Evolutionary conservation across 1,140 invertebrate species (phyloP).

Genomic region (Brachionus manjavacas): DNA sequence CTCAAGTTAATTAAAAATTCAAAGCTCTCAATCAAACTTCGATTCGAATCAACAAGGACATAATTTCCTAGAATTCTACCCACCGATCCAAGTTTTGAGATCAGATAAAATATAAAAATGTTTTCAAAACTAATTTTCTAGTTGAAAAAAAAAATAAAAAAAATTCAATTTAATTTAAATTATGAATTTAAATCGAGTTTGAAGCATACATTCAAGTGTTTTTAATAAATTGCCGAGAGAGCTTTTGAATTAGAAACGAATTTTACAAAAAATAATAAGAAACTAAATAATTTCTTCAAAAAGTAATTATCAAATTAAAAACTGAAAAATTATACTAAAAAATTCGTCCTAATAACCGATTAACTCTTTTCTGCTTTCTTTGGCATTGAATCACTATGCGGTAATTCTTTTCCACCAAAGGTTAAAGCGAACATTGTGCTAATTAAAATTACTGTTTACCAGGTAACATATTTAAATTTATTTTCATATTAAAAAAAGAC

Average conservation of each 20-base stretch:
- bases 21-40: neutral
- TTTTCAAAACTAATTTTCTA: neutral
- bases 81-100: neutral
- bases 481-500: neutral
- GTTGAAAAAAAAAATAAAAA: neutral
- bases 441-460: neutral
- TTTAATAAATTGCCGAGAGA: neutral
- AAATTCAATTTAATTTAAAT: neutral
- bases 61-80: neutral
- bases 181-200: neutral
- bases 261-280: neutral
- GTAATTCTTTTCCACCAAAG: neutral
- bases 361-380: neutral
- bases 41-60: neutral
- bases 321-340: neutral
- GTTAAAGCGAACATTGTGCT: neutral
- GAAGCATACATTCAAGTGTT: slow-evolving; percentile 1
- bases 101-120: neutral
- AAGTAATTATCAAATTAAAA: neutral
- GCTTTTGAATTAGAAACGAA: neutral
- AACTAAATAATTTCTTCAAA: neutral
- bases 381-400: neutral
- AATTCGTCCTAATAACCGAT: neutral
- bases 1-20: neutral
- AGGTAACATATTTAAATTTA: slow-evolving; percentile 1